Evolutionary conservation across 2,113 vertebrate genomes (phyloP), one percentile per base, ranked within the genome.

Genomic region (Corydoras maculifer): DNA sequence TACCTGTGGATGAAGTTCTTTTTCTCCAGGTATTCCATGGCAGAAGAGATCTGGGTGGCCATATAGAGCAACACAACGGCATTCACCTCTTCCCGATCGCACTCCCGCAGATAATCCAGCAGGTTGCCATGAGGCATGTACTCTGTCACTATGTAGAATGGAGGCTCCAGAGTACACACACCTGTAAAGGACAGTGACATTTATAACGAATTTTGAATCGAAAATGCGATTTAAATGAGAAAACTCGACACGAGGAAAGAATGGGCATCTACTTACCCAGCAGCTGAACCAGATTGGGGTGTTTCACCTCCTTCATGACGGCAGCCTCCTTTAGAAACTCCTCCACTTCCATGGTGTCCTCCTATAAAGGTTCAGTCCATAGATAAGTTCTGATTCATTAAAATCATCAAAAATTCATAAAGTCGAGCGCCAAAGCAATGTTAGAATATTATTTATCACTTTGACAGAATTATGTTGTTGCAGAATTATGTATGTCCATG

Each of bases 261-360:
- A 25, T 25, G 18, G 18, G 18, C 18, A 25, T 25, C 18, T 65
- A 84, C 87, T 84, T 43, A 90, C 90, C 89, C 2, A 91, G 83
- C 13, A 99, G 86, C 71, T 99, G 97, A 66, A 99, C 97, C 13
- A 99, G 87, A 78, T 99, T 99, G 55, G 97, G 97, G 58, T 99
- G 97, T 84, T 99, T 99, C 73, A 99, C 97, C 83, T 99, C 97
- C 78, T 99, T 99, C 97, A 99, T 99, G 60, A 99, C 97, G 30
- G 95, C 92, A 54, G 97, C 97, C 86, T 99, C 97, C 87, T 99
- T 99, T 60, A 99, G 82, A 82, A 99, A 99, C 80, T 99, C 97
- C 58, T 99, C 97, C 32, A 99, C 96, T 76, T 98, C 97, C 97
- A 99, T 99, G 58, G 97, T 99, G 78, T 99, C 97, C 82, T 99